These are phyloP conservation scores for Conopomorpha cramerella DNA, from an alignment of 1,140 invertebrate species.

Conservation along the genomic window DNA sequence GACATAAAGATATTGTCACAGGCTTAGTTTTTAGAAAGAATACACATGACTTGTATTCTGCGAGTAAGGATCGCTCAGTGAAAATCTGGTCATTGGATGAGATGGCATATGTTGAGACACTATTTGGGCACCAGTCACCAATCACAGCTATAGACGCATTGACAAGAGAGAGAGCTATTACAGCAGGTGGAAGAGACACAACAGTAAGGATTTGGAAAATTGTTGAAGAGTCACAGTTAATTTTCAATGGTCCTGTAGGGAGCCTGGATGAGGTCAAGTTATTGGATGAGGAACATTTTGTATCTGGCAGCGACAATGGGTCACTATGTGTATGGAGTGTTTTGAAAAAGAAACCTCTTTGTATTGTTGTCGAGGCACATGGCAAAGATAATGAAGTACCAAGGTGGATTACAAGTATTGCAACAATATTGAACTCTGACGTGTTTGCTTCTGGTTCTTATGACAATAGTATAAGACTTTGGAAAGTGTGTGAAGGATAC, in stretches of 20 bases:
- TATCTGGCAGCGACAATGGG: slow-evolving; percentile 90
- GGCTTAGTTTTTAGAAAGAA: slow-evolving; percentile 85
- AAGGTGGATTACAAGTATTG: slow-evolving; percentile 86
- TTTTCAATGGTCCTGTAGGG: slow-evolving; percentile 82
- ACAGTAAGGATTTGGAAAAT: slow-evolving; percentile 94
- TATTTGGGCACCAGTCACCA: slow-evolving; percentile 91
- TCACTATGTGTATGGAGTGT: slow-evolving; percentile 84
- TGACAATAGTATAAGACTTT: slow-evolving; percentile 83
- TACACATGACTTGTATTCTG: slow-evolving; percentile 88
- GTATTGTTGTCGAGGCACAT: slow-evolving; percentile 76
- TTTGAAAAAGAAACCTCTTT: slow-evolving; percentile 89
- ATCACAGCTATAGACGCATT: slow-evolving; percentile 90
- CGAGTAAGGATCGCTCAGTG: slow-evolving; percentile 81
- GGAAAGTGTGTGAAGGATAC: slow-evolving; percentile 79
- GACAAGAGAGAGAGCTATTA: slow-evolving; percentile 82
- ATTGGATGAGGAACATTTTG: slow-evolving; percentile 90
- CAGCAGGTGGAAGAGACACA: slow-evolving; percentile 85
- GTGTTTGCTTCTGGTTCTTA: slow-evolving; percentile 89
- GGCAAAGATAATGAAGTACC: slow-evolving; percentile 70
- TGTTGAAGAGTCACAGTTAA: slow-evolving; percentile 92
- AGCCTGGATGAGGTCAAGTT: slow-evolving; percentile 88
- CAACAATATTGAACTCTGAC: slow-evolving; percentile 84
- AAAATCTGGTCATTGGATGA: slow-evolving; percentile 95
- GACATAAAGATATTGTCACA: slow-evolving; percentile 75
- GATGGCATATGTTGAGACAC: slow-evolving; percentile 93